These are phyloP conservation scores for Acleris holmiana DNA, from an alignment of 2,888 invertebrate species.

Conservation along the genomic window DNA sequence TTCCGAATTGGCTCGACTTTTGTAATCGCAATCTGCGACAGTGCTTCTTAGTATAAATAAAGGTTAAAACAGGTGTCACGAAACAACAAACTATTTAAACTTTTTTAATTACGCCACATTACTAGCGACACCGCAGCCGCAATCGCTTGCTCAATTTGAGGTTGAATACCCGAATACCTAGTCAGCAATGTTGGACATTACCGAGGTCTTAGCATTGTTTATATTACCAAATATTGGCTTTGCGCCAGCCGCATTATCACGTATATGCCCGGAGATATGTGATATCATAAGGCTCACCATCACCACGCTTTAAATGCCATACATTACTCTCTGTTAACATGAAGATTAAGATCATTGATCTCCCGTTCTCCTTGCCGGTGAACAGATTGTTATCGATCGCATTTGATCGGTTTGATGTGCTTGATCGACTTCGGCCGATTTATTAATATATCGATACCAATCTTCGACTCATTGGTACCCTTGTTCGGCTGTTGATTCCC, in stretches of 20 bases:
- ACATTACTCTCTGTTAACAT: not conserved
- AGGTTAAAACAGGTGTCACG: not conserved
- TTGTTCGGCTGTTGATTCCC: too few species aligned
- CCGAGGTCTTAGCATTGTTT: conserved; percentile 29
- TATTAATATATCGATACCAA: too few species aligned
- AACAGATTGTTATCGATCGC: too few species aligned
- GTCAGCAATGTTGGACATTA: not conserved
- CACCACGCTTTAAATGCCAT: not conserved
- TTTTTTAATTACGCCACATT: not conserved
- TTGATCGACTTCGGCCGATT: too few species aligned
- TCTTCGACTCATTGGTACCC: too few species aligned
- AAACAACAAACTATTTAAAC: not conserved
- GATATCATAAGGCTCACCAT: conserved; percentile 8
- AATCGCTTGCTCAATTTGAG: conserved; percentile 10
- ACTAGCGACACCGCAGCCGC: not conserved
- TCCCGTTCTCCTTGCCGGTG: too few species aligned
- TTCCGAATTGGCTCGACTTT: too few species aligned
- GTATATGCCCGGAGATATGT: conserved; percentile 6
- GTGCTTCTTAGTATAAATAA: too few species aligned
- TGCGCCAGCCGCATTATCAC: conserved; percentile 26
- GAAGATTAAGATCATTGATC: not conserved
- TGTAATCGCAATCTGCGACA: too few species aligned
- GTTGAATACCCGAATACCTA: not conserved
- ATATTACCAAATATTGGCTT: conserved; percentile 27
- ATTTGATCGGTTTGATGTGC: too few species aligned